A percentile compares a stretch with the other conserved stretches of the same genome.
These are phyloP conservation scores for Merodon equestris DNA, from an alignment of 2,888 invertebrate genomes.

Conservation along the genomic window DNA sequence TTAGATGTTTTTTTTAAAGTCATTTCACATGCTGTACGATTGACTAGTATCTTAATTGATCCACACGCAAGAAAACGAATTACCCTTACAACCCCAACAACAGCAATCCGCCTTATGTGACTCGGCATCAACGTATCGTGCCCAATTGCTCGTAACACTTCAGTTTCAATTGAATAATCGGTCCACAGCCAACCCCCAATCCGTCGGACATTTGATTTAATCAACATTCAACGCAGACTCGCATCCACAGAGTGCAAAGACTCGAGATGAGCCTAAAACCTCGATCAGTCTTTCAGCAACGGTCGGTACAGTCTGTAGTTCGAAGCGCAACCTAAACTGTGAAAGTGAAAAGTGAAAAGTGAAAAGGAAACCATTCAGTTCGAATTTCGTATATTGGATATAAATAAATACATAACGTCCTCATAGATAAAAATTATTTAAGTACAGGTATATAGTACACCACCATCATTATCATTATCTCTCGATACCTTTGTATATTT, in stretches of 20 bases:
- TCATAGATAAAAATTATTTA: conserved; percentile 42
- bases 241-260: conserved; percentile 42
- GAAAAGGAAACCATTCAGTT: conserved; percentile 4
- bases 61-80: too few relatives aligned
- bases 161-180: conserved; percentile 61
- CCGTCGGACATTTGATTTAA: conserved; percentile 52
- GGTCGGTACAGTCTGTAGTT: conserved; percentile 51
- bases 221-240: conserved; percentile 31
- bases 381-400: conserved; percentile 42
- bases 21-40: too few relatives aligned
- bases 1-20: too few relatives aligned
- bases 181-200: conserved; percentile 32
- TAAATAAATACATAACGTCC: conserved; percentile 52
- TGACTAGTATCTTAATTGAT: too few relatives aligned
- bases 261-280: conserved; percentile 8
- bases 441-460: conserved; percentile 38
- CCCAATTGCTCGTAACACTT: conserved; percentile 39
- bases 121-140: conserved; percentile 4
- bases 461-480: background rate
- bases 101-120: background rate
- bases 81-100: background rate
- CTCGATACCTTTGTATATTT: too few relatives aligned
- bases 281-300: conserved; percentile 47
- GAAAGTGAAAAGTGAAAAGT: background rate
- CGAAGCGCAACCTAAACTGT: background rate